These are phyloP conservation scores for Mythimna impura DNA, from an alignment of 2,888 invertebrate species.

Conservation along the genomic window DNA sequence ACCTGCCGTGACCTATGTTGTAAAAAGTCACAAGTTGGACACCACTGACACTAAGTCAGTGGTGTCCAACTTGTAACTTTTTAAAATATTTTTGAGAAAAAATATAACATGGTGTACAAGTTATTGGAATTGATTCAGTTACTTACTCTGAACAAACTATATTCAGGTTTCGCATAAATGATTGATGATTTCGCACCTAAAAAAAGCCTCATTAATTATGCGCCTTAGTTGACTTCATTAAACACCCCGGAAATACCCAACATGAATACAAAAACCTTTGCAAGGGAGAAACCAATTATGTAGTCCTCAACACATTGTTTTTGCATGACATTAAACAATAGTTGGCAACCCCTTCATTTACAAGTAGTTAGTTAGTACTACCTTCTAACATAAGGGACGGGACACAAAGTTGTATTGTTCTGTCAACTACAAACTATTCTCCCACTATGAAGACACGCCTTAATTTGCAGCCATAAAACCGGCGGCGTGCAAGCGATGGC, in stretches of 20 bases:
- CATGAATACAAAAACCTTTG: not conserved
- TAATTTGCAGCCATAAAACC: not conserved
- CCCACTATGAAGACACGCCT: slow-evolving; percentile 13
- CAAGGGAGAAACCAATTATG: not conserved
- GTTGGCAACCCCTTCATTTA: slow-evolving; percentile 6
- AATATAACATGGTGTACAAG: too few relatives aligned
- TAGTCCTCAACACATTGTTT: slow-evolving; percentile 13
- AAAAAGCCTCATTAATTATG: not conserved
- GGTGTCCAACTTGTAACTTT: too few relatives aligned
- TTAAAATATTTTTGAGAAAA: too few relatives aligned
- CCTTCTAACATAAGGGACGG: slow-evolving; percentile 28
- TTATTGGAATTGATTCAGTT: too few relatives aligned
- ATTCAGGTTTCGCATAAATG: too few relatives aligned
- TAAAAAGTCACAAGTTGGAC: too few relatives aligned
- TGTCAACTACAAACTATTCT: slow-evolving; percentile 47
- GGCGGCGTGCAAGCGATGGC: too few relatives aligned
- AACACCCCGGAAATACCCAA: not conserved
- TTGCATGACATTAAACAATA: slow-evolving; percentile 36
- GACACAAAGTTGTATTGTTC: slow-evolving; percentile 40
- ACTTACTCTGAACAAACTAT: too few relatives aligned
- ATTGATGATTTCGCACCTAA: too few relatives aligned
- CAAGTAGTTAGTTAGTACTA: slow-evolving; percentile 2
- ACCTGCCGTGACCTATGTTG: too few relatives aligned
- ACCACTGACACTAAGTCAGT: too few relatives aligned
- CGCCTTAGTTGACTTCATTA: not conserved